Evolutionary conservation across 1,140 invertebrate species (phyloP).

Genomic region (Aplysia californica): DNA sequence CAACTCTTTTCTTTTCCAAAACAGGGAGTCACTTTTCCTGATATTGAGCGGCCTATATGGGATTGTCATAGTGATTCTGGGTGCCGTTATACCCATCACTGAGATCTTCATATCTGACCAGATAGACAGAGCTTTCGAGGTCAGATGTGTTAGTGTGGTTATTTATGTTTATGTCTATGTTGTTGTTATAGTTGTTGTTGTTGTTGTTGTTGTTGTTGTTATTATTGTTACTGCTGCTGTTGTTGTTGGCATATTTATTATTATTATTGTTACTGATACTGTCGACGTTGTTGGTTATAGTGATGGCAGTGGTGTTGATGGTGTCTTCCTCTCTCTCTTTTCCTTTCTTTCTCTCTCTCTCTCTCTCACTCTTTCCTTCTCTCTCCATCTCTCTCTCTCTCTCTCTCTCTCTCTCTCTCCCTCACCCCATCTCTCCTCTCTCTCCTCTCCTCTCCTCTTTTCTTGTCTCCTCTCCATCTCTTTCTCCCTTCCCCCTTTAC

Average conservation of each 20-base stretch:
- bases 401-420: background rate
- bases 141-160: no score
- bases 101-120: slow-evolving; percentile 70
- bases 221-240: background rate
- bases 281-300: background rate
- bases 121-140: slow-evolving; percentile 75
- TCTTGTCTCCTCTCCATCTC: background rate
- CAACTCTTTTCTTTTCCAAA: no score
- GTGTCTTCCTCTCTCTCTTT: no score
- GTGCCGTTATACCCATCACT: slow-evolving; percentile 89
- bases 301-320: no score
- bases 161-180: no score
- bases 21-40: slow-evolving; percentile 83
- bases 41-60: slow-evolving; percentile 92
- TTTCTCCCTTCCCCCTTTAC: background rate
- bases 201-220: slow-evolving; percentile 1
- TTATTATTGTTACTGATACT: background rate
- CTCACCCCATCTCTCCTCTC: background rate
- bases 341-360: background rate
- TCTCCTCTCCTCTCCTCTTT: background rate
- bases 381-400: slow-evolving; percentile 1
- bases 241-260: background rate
- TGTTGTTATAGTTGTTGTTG: no score
- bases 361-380: background rate
- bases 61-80: slow-evolving; percentile 94